phyloP scores from a whole-genome alignment of 2,797 vertebrate species.

The Coreius guichenoti region DNA sequence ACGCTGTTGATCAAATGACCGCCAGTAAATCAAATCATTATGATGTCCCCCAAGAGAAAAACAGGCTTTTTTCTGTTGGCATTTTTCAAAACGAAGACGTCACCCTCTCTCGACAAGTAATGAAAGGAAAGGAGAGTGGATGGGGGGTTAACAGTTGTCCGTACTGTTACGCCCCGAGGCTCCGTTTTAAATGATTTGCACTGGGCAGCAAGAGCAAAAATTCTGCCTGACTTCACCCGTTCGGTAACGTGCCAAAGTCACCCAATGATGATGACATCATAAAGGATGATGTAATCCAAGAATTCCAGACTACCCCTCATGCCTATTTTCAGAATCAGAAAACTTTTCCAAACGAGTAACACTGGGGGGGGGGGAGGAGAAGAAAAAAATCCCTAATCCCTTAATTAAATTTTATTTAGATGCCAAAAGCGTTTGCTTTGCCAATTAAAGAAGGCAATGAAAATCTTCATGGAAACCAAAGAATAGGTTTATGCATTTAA shows the following conservation, averaged over 20 bases:
- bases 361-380: neutral
- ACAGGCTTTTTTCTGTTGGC: constrained; percentile 25
- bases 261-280: constrained; percentile 69
- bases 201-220: constrained; percentile 54
- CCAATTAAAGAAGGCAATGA: neutral
- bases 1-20: constrained; percentile 63
- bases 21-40: constrained; percentile 65
- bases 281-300: constrained; percentile 63
- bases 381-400: neutral
- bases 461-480: constrained; percentile 12
- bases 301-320: constrained; percentile 55
- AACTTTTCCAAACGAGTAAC: constrained; percentile 45
- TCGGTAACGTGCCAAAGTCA: constrained; percentile 65
- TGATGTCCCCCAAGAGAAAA: constrained; percentile 60
- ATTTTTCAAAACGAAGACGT: constrained; percentile 55
- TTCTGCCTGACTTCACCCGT: constrained; percentile 59
- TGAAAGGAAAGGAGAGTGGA: constrained; percentile 41
- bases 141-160: constrained; percentile 41
- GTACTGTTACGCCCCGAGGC: constrained; percentile 42
- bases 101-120: constrained; percentile 52
- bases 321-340: constrained; percentile 59
- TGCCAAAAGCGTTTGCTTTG: constrained; percentile 11
- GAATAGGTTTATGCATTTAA: neutral
- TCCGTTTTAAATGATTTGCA: constrained; percentile 55
- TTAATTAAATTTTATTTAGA: neutral